These are phyloP conservation scores for Gopherus flavomarginatus DNA, from an alignment of 2,113 vertebrate genomes.

Conservation along the genomic window DNA sequence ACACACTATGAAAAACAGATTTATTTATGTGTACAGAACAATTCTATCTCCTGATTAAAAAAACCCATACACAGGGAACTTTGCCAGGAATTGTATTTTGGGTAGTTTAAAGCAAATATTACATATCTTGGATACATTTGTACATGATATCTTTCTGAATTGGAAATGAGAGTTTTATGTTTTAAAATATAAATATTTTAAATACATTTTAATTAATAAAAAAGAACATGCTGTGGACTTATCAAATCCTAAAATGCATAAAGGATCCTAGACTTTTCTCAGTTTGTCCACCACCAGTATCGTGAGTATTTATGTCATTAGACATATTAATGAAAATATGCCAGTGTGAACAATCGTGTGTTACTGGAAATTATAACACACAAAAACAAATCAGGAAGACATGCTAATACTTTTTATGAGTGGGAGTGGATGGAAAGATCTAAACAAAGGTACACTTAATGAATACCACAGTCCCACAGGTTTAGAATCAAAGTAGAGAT, in stretches of 20 bases:
- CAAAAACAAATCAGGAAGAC: constrained; percentile 55
- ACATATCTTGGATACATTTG: constrained; percentile 51
- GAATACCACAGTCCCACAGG: constrained; percentile 67
- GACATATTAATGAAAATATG: constrained; percentile 75
- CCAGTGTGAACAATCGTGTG: constrained; percentile 52
- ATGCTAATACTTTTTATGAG: constrained; percentile 26
- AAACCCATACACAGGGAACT: constrained; percentile 59
- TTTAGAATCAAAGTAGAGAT: constrained; percentile 72
- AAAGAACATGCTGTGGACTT: constrained; percentile 42
- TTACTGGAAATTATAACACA: constrained; percentile 44
- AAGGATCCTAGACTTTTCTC: constrained; percentile 63
- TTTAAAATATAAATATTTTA: constrained; percentile 48
- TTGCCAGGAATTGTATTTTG: constrained; percentile 55
- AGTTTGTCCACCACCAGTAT: constrained; percentile 55
- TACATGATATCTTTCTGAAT: background rate
- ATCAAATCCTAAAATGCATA: constrained; percentile 52
- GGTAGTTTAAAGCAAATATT: constrained; percentile 37
- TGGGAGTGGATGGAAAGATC: background rate
- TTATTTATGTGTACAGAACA: constrained; percentile 58
- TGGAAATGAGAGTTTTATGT: constrained; percentile 27
- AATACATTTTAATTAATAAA: constrained; percentile 48
- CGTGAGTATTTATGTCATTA: constrained; percentile 48
- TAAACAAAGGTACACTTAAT: constrained; percentile 68
- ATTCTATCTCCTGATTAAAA: constrained; percentile 63
- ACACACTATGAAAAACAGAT: constrained; percentile 77